These are phyloP conservation scores for Orbicella faveolata DNA, from an alignment of 64 coral and sea anemone species.

Conservation along the genomic window DNA sequence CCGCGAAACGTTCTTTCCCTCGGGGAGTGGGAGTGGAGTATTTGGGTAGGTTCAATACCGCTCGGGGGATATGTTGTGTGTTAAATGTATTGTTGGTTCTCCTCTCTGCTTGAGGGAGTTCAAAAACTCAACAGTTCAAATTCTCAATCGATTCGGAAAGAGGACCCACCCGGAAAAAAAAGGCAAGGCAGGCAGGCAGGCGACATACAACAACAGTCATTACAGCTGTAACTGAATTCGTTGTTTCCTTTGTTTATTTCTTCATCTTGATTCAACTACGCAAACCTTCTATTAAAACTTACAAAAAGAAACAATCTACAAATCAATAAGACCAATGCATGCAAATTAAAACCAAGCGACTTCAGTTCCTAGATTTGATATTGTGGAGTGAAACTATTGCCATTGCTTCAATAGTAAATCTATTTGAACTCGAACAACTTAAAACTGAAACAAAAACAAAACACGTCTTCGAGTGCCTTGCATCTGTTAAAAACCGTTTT, in stretches of 20 bases:
- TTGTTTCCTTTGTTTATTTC: constrained; percentile 9
- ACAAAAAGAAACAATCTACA: neutral
- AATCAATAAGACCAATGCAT: neutral
- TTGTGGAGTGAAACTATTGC: neutral
- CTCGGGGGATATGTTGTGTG: too few relatives aligned
- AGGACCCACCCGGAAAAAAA: too few relatives aligned
- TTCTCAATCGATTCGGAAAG: too few relatives aligned
- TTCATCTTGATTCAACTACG: constrained; percentile 21
- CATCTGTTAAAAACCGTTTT: neutral
- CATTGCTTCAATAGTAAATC: neutral
- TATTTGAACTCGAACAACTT: neutral
- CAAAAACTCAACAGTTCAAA: too few relatives aligned
- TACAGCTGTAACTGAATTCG: neutral
- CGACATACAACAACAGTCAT: too few relatives aligned
- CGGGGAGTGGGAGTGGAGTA: too few relatives aligned
- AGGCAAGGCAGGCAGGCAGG: too few relatives aligned
- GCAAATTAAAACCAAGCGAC: neutral
- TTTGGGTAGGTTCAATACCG: too few relatives aligned
- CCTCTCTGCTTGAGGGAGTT: too few relatives aligned
- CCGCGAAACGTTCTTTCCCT: too few relatives aligned
- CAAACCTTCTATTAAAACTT: constrained; percentile 4
- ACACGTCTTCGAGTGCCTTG: neutral
- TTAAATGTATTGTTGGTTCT: too few relatives aligned
- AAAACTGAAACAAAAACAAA: neutral
- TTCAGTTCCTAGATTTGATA: neutral